Evolutionary conservation across 2,113 vertebrate species (phyloP).

Genomic region (Arvicanthis niloticus): DNA sequence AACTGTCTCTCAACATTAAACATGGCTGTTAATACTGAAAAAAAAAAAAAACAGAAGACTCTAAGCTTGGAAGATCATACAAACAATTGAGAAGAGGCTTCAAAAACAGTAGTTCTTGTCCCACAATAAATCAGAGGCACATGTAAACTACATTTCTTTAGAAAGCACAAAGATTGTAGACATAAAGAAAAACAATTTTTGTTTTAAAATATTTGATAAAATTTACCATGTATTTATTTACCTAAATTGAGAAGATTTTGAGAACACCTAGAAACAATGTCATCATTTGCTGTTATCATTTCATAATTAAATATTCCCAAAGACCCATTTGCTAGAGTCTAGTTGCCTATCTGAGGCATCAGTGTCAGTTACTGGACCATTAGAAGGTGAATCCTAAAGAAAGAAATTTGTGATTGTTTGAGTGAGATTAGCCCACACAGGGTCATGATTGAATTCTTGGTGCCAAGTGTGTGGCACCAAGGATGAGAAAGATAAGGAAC

Average conservation of each 20-base stretch:
- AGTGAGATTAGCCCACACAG: background rate
- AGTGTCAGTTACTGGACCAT: background rate
- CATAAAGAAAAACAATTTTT: background rate
- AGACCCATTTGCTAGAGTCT: too few species aligned
- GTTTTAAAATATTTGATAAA: background rate
- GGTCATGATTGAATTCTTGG: background rate
- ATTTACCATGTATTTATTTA: background rate
- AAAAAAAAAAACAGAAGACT: background rate
- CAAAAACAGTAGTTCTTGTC: background rate
- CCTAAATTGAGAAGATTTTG: background rate
- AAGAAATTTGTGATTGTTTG: background rate
- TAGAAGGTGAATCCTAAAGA: background rate
- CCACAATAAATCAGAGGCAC: background rate
- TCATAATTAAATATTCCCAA: background rate
- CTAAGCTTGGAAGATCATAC: background rate
- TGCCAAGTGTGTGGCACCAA: background rate
- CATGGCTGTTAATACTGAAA: background rate
- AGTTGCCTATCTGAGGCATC: background rate
- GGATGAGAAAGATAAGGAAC: background rate
- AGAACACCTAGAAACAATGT: background rate
- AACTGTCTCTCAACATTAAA: background rate
- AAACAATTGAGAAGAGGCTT: background rate
- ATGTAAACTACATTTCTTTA: background rate
- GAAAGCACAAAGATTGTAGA: background rate
- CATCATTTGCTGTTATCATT: background rate